phyloP scores from a whole-genome alignment of 1,140 invertebrate genomes.

The Wiebesia pumilae region DNA sequence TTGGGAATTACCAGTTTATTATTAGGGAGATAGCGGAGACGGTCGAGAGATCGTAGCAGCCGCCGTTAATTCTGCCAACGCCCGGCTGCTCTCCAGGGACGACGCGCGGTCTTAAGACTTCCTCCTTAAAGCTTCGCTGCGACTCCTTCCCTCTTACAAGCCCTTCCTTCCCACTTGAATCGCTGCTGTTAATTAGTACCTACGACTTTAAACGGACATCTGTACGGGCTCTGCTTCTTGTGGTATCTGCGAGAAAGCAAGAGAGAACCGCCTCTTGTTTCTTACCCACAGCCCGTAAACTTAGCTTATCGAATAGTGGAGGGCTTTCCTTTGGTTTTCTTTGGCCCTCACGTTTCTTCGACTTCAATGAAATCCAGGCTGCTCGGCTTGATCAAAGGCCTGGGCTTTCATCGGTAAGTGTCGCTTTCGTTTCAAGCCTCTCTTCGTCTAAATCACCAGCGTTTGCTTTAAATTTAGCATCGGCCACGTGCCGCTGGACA shows the following conservation, averaged over 20 bases:
- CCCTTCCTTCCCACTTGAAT: slow-evolving; percentile 62
- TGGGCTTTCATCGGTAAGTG: no score
- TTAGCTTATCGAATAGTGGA: slow-evolving; percentile 26
- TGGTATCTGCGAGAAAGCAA: slow-evolving; percentile 16
- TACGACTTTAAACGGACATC: slow-evolving; percentile 67
- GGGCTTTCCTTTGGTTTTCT: not conserved
- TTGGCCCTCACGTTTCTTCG: not conserved
- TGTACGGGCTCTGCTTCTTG: slow-evolving; percentile 31
- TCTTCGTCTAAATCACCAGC: not conserved
- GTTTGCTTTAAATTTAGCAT: not conserved
- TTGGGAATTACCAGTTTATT: slow-evolving; percentile 76
- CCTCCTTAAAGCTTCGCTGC: slow-evolving; percentile 54
- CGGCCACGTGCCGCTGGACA: no score
- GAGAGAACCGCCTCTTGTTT: slow-evolving; percentile 17
- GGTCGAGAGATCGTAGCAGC: slow-evolving; percentile 68
- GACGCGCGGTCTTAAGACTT: slow-evolving; percentile 72
- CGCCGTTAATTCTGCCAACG: slow-evolving; percentile 74
- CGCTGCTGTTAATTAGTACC: slow-evolving; percentile 71
- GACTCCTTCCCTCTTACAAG: slow-evolving; percentile 44
- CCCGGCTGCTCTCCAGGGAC: slow-evolving; percentile 66
- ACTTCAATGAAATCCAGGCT: not conserved
- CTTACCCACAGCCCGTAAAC: slow-evolving; percentile 39
- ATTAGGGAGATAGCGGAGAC: slow-evolving; percentile 74
- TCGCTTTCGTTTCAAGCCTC: no score
- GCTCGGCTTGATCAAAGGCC: no score